These are phyloP conservation scores for Rhagonycha fulva DNA, from an alignment of 2,888 invertebrate genomes.

Conservation along the genomic window DNA sequence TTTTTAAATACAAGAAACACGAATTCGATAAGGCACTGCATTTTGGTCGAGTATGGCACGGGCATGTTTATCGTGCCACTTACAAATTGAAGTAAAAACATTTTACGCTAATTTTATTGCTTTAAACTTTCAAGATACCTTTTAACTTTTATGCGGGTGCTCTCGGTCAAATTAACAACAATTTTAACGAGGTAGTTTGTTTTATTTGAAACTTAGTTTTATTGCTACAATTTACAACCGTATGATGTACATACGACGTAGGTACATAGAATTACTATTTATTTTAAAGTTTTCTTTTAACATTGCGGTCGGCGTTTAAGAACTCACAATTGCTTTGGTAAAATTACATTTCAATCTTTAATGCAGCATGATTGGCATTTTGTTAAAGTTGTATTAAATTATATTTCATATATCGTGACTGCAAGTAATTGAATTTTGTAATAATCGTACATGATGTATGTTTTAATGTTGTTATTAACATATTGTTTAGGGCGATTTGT, in stretches of 20 bases:
- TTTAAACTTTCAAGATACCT: slow-evolving; percentile 2
- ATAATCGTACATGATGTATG: slow-evolving; percentile 13
- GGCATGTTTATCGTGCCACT: background rate
- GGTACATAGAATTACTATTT: background rate
- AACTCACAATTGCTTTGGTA: background rate
- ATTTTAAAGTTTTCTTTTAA: background rate
- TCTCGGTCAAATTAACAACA: slow-evolving; percentile 24
- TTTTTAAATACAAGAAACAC: background rate
- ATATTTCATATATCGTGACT: slow-evolving; percentile 15
- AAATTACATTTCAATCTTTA: background rate
- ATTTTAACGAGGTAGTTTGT: slow-evolving; percentile 20
- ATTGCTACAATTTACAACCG: slow-evolving; percentile 1
- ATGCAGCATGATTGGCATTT: background rate
- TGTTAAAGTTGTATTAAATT: slow-evolving; percentile 7
- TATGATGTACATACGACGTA: background rate
- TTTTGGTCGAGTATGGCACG: background rate
- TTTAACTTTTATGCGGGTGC: slow-evolving; percentile 24
- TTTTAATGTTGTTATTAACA: slow-evolving; percentile 18
- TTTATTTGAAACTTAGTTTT: slow-evolving; percentile 19
- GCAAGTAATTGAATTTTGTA: slow-evolving; percentile 21
- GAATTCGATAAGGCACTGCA: background rate
- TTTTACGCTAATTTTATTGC: background rate
- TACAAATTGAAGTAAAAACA: background rate
- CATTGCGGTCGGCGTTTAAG: background rate
- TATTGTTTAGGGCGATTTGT: slow-evolving; percentile 23